Conservation (phyloP, 2,113 vertebrate species). For the Acinonyx jubatus region DNA sequence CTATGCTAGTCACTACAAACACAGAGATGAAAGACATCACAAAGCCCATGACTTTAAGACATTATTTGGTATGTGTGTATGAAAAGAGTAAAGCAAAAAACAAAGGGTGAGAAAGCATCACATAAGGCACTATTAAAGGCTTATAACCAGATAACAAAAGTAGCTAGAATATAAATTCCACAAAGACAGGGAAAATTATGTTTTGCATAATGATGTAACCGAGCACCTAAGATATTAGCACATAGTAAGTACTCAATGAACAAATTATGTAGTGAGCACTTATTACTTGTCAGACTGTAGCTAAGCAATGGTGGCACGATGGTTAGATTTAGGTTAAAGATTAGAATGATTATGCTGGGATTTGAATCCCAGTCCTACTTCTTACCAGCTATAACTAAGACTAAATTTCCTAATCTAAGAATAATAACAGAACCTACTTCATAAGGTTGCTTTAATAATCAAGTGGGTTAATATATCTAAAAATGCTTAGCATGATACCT, state of each 20-base stretch:
- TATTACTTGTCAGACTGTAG: neutral
- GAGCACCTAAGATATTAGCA: neutral
- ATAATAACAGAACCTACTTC: neutral
- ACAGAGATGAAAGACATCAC: neutral
- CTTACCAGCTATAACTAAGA: constrained; percentile 4
- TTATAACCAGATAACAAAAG: neutral
- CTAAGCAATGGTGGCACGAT: neutral
- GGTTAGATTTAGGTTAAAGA: neutral
- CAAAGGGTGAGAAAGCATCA: neutral
- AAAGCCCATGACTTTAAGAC: neutral
- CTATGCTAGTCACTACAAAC: neutral
- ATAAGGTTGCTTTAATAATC: neutral
- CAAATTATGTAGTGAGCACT: neutral
- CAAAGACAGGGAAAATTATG: neutral
- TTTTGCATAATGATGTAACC: neutral
- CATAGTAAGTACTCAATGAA: neutral
- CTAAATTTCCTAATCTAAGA: neutral
- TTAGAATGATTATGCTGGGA: neutral
- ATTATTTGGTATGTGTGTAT: neutral
- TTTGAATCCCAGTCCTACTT: constrained; percentile 12
- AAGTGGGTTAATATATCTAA: neutral
- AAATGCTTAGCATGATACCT: neutral
- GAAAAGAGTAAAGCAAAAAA: neutral
- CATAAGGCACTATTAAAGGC: neutral
- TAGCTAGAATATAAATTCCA: neutral